A percentile compares a stretch with the other conserved stretches of the same genome.
phyloP scores from a whole-genome alignment of 2,888 invertebrate genomes.

The Tenodera sinensis region DNA sequence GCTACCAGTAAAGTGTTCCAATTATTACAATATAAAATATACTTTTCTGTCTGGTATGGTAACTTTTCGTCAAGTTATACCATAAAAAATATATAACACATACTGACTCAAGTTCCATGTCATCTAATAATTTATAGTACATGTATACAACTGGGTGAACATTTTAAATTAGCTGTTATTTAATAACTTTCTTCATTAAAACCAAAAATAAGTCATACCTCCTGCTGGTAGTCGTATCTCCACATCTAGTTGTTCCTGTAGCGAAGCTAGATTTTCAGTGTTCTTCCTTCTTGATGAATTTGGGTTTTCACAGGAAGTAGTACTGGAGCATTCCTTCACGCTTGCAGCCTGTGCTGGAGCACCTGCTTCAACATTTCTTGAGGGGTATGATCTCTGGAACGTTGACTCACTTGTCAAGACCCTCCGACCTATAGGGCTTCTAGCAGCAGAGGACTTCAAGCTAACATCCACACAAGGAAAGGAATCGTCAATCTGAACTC shows the following conservation, averaged over 20 bases:
- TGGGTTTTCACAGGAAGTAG: not conserved
- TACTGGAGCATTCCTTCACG: not conserved
- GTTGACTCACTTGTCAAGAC: not conserved
- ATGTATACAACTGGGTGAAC: too few relatives aligned
- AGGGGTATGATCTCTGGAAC: not conserved
- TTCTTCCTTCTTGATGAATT: not conserved
- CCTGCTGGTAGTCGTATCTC: constrained; percentile 31
- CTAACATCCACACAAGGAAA: not conserved
- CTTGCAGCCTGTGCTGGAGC: not conserved
- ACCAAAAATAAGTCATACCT: constrained; percentile 14
- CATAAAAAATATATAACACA: too few relatives aligned
- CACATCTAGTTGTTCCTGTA: constrained; percentile 1
- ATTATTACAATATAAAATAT: too few relatives aligned
- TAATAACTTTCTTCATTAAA: too few relatives aligned
- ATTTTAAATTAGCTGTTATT: too few relatives aligned
- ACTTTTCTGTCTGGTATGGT: too few relatives aligned
- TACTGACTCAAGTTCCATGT: too few relatives aligned
- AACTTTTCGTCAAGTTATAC: too few relatives aligned
- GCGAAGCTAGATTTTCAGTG: not conserved
- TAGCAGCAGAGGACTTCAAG: not conserved
- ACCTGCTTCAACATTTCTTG: not conserved
- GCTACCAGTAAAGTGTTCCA: too few relatives aligned
- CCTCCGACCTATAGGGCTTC: not conserved
- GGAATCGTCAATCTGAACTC: not conserved
- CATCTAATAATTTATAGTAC: too few relatives aligned